Evolutionary conservation across 30 jellyfish, hydroid and myxozoan genomes (phyloP), one percentile per base, ranked within the genome.

Genomic region (Turritopsis dohrnii): DNA sequence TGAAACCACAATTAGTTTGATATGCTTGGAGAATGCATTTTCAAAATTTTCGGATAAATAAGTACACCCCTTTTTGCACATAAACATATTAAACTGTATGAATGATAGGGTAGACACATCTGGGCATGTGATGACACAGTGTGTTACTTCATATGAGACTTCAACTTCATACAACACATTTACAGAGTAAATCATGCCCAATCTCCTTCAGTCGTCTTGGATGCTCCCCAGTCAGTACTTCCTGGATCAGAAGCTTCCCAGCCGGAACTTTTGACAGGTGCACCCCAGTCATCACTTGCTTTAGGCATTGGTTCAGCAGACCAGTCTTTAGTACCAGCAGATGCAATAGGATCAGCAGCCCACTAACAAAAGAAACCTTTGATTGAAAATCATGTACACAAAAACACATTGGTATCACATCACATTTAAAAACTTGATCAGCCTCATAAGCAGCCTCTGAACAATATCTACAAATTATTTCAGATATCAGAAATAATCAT

Each of bases 221-320:
- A 71, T 18, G 93, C 83, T 31, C 97, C 96, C 97, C 97, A 90
- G 8, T 86, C 97, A 53, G 86, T 95, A 80, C 84, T 65, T 18
- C 81, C 75, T 66, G 87, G 76, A 28, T 52, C 90, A 54, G 76
- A 81, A 17, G 87, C 87, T 17, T 54, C 29, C 20, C 60, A 41
- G 60, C 60, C 60, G 13, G 60, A 41, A 41, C 60, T 13, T 41
- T 41, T 41, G 9, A 41, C 60, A 5, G 60, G 60, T 41, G 60
- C 60, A 41, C 60, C 60, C 60, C 60, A 41, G 60, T 41, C 60
- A 41, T 41, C 60, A 41, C 60, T 41, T 41, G 9, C 60, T 41
- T 41, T 41, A 13, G 60, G 60, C 60, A 41, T 41, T 41, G 60
- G 60, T 41, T 41, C 60, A 3, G 60, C 60, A 41, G 60, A 5